phyloP scores from a whole-genome alignment of 2,888 invertebrate genomes.

The Myopa tessellatipennis region DNA sequence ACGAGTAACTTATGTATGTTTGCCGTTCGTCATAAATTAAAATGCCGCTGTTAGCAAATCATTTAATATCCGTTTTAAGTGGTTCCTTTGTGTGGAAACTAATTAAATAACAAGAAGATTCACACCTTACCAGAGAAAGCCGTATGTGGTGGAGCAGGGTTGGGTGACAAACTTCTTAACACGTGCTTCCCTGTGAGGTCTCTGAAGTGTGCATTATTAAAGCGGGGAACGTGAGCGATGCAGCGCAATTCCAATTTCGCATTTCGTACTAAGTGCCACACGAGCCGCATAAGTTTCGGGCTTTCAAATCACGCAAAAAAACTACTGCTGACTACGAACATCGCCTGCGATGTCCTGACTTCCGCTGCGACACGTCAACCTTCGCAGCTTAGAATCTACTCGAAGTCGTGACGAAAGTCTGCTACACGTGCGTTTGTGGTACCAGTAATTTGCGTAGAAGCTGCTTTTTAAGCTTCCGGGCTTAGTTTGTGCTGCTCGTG shows the following conservation, averaged over 20 bases:
- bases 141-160: neutral
- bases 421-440: slow-evolving; percentile 11
- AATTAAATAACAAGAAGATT: slow-evolving; percentile 17
- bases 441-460: slow-evolving; percentile 5
- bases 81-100: neutral
- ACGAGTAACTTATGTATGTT: no score
- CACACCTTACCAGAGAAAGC: slow-evolving; percentile 7
- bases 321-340: no score
- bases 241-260: neutral
- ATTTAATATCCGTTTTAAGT: neutral
- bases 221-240: neutral
- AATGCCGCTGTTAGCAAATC: neutral
- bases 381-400: no score
- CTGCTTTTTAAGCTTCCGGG: no score
- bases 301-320: no score
- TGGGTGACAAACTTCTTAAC: slow-evolving; percentile 4
- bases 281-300: neutral
- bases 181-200: neutral
- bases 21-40: no score
- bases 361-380: no score
- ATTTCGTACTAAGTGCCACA: neutral
- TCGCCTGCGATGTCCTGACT: no score
- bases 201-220: neutral
- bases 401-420: neutral
- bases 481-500: neutral